These are phyloP conservation scores for Phymorhynchus buccinoides DNA, from an alignment of 1,140 invertebrate species.

Conservation along the genomic window DNA sequence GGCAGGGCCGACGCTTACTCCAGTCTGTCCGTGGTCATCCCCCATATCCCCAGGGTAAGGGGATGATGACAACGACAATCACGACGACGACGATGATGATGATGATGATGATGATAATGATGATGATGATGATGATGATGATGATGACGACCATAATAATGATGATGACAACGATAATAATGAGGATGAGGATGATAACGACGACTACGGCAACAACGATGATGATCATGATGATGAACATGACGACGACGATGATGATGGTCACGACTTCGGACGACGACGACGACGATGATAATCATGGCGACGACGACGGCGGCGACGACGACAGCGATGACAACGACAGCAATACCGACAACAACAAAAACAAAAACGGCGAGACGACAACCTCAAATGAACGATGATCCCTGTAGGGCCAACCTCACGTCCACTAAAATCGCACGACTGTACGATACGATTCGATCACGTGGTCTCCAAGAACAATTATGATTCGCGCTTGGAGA, in stretches of 20 bases:
- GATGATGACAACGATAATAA: neutral
- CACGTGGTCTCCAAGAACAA: too few species aligned
- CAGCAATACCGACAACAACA: too few species aligned
- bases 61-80: neutral
- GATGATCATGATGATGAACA: conserved; percentile 39
- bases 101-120: neutral
- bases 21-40: conserved; percentile 87
- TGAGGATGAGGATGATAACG: neutral
- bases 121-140: neutral
- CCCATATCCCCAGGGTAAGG: conserved; percentile 90
- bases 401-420: too few species aligned
- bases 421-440: too few species aligned
- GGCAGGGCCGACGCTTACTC: conserved; percentile 93
- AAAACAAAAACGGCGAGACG: too few species aligned
- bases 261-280: neutral
- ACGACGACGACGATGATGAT: neutral
- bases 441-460: too few species aligned
- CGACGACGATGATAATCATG: neutral
- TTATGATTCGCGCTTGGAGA: too few species aligned
- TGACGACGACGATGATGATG: conserved; percentile 31
- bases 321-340: neutral
- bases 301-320: too few species aligned
- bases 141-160: neutral
- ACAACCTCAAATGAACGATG: too few species aligned
- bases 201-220: conserved; percentile 25